Percentiles rank a stretch among this genome's conserved stretches.
Conservation (phyloP, 2,888 invertebrate genomes). For the Cosmorhoe ocellata region DNA sequence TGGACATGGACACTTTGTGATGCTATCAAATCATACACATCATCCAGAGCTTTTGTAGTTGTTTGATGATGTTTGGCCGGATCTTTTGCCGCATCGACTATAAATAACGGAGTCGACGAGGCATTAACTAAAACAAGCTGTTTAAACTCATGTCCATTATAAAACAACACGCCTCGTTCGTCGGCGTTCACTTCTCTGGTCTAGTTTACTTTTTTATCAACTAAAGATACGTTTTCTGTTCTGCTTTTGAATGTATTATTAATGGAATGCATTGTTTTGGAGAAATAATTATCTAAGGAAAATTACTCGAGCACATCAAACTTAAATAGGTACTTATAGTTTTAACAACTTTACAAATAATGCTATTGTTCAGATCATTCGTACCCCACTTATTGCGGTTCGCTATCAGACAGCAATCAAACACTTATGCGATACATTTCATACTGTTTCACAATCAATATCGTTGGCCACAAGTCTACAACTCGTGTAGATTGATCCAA, state of each 20-base stretch:
- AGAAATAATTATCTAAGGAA: too few species aligned
- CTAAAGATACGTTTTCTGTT: conserved; percentile 9
- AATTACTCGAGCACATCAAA: too few species aligned
- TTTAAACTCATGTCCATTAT: conserved; percentile 45
- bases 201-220: conserved; percentile 32
- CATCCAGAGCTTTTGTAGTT: conserved; percentile 18
- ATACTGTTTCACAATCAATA: conserved; percentile 34
- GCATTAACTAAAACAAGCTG: conserved; percentile 58
- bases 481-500: conserved; percentile 44
- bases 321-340: too few species aligned
- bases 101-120: conserved; percentile 61
- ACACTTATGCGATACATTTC: conserved; percentile 25
- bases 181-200: conserved; percentile 31
- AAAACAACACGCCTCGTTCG: conserved; percentile 51
- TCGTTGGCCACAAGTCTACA: conserved; percentile 26
- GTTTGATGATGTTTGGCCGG: conserved; percentile 40
- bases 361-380: conserved; percentile 11
- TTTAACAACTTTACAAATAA: conserved; percentile 9
- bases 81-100: conserved; percentile 46
- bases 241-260: conserved; percentile 3
- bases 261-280: too few species aligned
- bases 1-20: conserved; percentile 8
- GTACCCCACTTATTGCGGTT: conserved; percentile 14
- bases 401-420: conserved; percentile 26
- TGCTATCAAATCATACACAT: conserved; percentile 5